Evolutionary conservation across 2,113 vertebrate species (phyloP).

Genomic region (Martes martes): DNA sequence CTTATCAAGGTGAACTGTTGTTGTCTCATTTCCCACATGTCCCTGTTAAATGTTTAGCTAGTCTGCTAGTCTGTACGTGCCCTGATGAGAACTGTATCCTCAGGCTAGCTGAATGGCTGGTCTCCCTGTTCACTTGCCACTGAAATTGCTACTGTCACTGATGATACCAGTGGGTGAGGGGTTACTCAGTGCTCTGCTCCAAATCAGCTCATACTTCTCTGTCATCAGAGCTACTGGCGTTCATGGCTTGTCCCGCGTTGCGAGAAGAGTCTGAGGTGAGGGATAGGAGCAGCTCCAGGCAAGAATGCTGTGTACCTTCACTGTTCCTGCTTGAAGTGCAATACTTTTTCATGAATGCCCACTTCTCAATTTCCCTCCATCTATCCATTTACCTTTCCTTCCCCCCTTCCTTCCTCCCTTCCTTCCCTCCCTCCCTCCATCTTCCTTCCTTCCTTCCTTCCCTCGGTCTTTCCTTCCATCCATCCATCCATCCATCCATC

Average conservation of each 20-base stretch:
- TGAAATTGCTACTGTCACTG: not conserved
- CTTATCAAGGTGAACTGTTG: not conserved
- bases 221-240: not conserved
- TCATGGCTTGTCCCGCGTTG: not conserved
- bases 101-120: rapidly evolving
- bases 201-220: not conserved
- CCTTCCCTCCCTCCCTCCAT: not conserved
- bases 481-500: not conserved
- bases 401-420: too few relatives aligned
- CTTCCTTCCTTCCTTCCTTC: not conserved
- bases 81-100: not conserved
- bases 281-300: not conserved
- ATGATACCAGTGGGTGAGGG: not conserved
- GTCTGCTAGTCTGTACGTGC: not conserved
- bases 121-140: too few relatives aligned
- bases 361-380: not conserved
- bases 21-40: not conserved
- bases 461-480: not conserved
- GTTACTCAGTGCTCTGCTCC: too few relatives aligned
- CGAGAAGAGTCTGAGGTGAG: not conserved
- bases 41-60: not conserved
- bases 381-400: too few relatives aligned
- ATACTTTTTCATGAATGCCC: not conserved
- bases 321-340: not conserved
- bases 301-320: not conserved